Percentiles rank a stretch among this genome's conserved stretches.
phyloP scores from a whole-genome alignment of 2,888 invertebrate species.

The Atethmia centrago region DNA sequence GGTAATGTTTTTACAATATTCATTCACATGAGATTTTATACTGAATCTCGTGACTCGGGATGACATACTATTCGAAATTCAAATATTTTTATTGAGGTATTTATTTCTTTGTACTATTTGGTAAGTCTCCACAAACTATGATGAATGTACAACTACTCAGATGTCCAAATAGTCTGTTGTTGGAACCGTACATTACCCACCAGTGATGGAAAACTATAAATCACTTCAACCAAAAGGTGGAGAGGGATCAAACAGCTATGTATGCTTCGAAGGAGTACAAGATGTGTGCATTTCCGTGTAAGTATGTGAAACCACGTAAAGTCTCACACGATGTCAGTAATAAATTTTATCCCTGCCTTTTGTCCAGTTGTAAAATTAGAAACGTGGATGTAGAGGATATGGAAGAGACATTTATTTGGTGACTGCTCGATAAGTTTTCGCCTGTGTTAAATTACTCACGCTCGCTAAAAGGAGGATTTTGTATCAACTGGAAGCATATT shows the following conservation, averaged over 20 bases:
- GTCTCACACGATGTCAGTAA: constrained; percentile 32
- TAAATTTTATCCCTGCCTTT: constrained; percentile 59
- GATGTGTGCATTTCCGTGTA: constrained; percentile 11
- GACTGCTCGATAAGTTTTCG: not conserved
- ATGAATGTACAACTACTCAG: not conserved
- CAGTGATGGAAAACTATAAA: not conserved
- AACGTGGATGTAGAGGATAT: constrained; percentile 1
- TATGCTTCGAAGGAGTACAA: not conserved
- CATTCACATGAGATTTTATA: too few relatives aligned
- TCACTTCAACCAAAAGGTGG: not conserved
- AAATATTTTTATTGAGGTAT: too few relatives aligned
- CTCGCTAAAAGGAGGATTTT: not conserved
- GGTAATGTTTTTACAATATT: too few relatives aligned
- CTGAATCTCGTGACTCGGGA: too few relatives aligned
- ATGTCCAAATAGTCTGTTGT: not conserved
- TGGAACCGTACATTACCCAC: not conserved
- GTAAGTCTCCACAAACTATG: too few relatives aligned
- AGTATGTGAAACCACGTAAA: constrained; percentile 11
- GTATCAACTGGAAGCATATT: not conserved
- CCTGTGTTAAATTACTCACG: too few relatives aligned
- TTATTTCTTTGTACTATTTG: too few relatives aligned
- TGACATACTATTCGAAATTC: too few relatives aligned
- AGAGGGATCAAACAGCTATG: not conserved
- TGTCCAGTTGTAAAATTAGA: constrained; percentile 59
- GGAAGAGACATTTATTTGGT: constrained; percentile 2